Evolutionary conservation across 2,113 vertebrate genomes (phyloP).

Genomic region (Catharus fuscescens): DNA sequence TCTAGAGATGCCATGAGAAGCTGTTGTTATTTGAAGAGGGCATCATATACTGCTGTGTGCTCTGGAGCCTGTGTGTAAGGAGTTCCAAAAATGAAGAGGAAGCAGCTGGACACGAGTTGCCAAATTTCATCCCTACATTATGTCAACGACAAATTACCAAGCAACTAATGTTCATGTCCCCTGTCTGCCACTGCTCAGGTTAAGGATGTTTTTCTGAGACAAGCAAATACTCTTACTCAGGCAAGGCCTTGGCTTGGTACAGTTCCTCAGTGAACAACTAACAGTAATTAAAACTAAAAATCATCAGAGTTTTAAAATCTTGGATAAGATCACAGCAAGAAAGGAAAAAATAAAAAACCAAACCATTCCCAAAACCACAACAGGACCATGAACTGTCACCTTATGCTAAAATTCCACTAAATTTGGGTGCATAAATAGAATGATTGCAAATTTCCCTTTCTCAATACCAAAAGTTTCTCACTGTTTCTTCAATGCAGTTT

Average conservation of each 20-base stretch:
- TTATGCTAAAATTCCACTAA: neutral
- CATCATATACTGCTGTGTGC: neutral
- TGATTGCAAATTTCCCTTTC: neutral
- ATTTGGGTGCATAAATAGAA: neutral
- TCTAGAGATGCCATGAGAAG: fast-evolving
- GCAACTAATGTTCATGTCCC: fast-evolving
- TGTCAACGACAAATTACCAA: neutral
- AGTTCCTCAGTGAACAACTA: neutral
- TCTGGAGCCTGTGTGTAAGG: neutral
- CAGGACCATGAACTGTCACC: neutral
- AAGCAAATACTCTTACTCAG: neutral
- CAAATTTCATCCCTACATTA: neutral
- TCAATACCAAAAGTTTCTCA: neutral
- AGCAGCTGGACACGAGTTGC: neutral
- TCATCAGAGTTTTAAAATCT: neutral
- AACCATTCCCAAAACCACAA: neutral
- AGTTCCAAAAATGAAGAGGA: neutral
- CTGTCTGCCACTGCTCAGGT: neutral
- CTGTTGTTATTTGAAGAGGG: neutral
- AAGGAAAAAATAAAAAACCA: neutral
- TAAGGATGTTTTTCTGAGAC: neutral
- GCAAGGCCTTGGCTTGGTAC: neutral
- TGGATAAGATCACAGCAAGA: neutral
- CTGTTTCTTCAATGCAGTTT: neutral
- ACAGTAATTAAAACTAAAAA: neutral